Percentiles rank a stretch among this genome's conserved stretches.
Evolutionary conservation across 2,888 invertebrate species (phyloP).

Genomic region (Sminthurinus aureus): DNA sequence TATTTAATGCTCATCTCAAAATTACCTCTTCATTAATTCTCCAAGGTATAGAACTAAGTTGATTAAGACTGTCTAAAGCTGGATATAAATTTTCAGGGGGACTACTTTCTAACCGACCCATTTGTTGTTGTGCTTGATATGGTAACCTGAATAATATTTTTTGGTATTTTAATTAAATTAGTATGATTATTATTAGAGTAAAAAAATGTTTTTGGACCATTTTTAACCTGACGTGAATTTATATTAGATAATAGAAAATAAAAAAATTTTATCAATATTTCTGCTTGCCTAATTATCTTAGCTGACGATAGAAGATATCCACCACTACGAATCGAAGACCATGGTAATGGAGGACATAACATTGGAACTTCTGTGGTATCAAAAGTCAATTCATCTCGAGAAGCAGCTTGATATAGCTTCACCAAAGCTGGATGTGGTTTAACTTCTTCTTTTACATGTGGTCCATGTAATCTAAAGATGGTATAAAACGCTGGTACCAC

Average conservation of each 20-base stretch:
- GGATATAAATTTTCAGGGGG: conserved; percentile 76
- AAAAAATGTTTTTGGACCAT: too few relatives aligned
- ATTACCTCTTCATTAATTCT: conserved; percentile 78
- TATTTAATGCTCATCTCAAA: not conserved
- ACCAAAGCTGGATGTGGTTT: conserved; percentile 84
- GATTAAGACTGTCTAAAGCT: conserved; percentile 89
- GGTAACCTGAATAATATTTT: conserved; percentile 10
- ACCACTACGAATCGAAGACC: conserved; percentile 74
- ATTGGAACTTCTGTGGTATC: conserved; percentile 76
- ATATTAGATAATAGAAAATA: not conserved
- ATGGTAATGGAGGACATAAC: conserved; percentile 85
- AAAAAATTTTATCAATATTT: conserved; percentile 58
- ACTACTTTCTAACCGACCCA: conserved; percentile 69
- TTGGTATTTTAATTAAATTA: not conserved
- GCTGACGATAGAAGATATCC: conserved; percentile 78
- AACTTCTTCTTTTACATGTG: conserved; percentile 64
- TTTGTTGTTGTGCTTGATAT: conserved; percentile 71
- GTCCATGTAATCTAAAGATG: conserved; percentile 71
- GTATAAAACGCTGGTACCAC: conserved; percentile 81
- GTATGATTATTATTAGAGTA: not conserved
- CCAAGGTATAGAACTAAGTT: conserved; percentile 93
- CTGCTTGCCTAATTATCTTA: conserved; percentile 71
- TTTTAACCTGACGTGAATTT: not conserved
- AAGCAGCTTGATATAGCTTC: conserved; percentile 74
- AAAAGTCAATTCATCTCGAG: conserved; percentile 75